A percentile compares a stretch with the other conserved stretches of the same genome.
These are phyloP conservation scores for Phaenicophaeus curvirostris DNA, from an alignment of 2,797 vertebrate species.

Conservation along the genomic window DNA sequence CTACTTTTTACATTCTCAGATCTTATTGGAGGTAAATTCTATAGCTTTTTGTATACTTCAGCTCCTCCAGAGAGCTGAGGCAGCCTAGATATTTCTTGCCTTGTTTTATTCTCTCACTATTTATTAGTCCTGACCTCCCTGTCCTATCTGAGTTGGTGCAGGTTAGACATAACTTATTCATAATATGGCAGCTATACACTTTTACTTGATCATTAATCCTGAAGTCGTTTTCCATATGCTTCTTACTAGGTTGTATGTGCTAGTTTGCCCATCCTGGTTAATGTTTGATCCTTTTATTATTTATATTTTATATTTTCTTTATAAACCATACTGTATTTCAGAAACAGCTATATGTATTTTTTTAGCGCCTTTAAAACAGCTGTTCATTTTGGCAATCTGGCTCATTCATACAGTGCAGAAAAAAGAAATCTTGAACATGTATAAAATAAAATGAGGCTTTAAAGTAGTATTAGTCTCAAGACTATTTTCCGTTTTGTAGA, in stretches of 20 bases:
- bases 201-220: neutral
- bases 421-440: neutral
- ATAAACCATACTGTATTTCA: neutral
- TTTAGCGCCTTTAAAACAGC: neutral
- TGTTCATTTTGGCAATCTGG: neutral
- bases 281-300: neutral
- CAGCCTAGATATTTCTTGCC: neutral
- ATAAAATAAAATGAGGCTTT: neutral
- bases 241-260: neutral
- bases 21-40: neutral
- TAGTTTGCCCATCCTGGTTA: neutral
- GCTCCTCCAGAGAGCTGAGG: neutral
- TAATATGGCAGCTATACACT: neutral
- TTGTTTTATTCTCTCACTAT: neutral
- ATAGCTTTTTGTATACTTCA: neutral
- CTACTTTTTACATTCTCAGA: neutral
- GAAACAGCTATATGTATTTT: neutral
- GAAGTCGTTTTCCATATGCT: neutral
- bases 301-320: neutral
- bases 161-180: neutral
- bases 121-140: neutral
- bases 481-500: neutral
- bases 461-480: neutral
- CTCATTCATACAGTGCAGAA: neutral
- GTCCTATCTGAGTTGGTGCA: neutral